Evolutionary conservation across 2,113 vertebrate species (phyloP).

Genomic region (Crotalus tigris): DNA sequence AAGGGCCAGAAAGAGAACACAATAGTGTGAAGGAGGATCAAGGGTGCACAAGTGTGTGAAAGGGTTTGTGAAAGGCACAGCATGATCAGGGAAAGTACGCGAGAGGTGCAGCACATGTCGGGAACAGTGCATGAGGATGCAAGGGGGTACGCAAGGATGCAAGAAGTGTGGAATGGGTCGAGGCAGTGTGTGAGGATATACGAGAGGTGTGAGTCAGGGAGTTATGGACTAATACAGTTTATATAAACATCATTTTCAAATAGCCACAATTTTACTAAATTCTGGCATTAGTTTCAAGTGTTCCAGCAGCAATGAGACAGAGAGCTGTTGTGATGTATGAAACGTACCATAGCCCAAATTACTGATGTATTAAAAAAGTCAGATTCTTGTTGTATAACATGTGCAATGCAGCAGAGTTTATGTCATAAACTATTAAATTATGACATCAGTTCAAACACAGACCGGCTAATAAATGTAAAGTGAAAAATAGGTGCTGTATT

Average conservation of each 20-base stretch:
- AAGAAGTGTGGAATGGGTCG: neutral
- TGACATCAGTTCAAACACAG: neutral
- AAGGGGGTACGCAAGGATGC: neutral
- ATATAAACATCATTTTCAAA: neutral
- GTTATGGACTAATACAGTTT: neutral
- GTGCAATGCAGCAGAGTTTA: neutral
- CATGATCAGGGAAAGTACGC: neutral
- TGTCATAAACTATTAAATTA: neutral
- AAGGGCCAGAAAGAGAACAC: neutral
- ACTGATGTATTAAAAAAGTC: neutral
- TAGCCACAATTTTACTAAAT: neutral
- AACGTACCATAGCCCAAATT: neutral
- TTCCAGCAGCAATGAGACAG: neutral
- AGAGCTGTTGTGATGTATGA: neutral
- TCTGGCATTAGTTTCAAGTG: neutral
- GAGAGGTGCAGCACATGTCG: neutral
- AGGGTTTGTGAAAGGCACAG: no score
- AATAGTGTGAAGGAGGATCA: no score
- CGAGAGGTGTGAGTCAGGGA: no score
- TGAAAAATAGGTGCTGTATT: slow-evolving; percentile 5
- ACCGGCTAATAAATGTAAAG: neutral
- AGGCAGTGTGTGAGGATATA: no score
- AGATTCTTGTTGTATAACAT: neutral
- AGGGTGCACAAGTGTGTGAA: no score
- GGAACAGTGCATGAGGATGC: neutral